Evolutionary conservation across 2,113 vertebrate genomes (phyloP).

Genomic region (Apus apus): DNA sequence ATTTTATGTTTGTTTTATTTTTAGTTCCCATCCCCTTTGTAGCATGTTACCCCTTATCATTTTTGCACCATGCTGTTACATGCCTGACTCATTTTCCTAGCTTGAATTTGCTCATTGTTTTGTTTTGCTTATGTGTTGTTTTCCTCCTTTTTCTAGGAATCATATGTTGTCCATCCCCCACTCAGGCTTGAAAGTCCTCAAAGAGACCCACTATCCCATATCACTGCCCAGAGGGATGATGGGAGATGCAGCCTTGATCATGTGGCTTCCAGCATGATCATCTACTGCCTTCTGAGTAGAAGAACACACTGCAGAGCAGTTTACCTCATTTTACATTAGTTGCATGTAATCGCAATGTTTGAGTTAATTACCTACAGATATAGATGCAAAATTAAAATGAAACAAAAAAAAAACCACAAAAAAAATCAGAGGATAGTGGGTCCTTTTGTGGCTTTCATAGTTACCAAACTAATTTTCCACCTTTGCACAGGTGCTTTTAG

Average conservation of each 20-base stretch:
- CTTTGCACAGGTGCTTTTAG: conserved; percentile 79
- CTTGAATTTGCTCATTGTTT: conserved; percentile 90
- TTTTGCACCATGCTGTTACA: conserved; percentile 80
- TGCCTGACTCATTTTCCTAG: conserved; percentile 80
- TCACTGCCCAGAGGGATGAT: conserved; percentile 94
- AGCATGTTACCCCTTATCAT: conserved; percentile 75
- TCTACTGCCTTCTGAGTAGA: conserved; percentile 92
- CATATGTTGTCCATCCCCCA: conserved; percentile 99
- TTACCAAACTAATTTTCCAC: conserved; percentile 78
- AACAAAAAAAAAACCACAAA: background rate
- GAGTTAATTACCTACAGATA: conserved; percentile 75
- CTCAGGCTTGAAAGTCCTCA: conserved; percentile 99
- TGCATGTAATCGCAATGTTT: conserved; percentile 82
- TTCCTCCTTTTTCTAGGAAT: conserved; percentile 99
- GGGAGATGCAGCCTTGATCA: conserved; percentile 95
- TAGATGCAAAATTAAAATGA: conserved; percentile 75
- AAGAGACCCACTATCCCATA: conserved; percentile 99
- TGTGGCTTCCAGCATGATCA: conserved; percentile 92
- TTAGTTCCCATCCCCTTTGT: conserved; percentile 72
- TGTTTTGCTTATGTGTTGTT: conserved; percentile 99
- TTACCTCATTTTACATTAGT: conserved; percentile 90
- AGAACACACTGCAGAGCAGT: conserved; percentile 91
- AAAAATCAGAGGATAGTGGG: conserved; percentile 94
- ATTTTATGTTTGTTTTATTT: conserved; percentile 60
- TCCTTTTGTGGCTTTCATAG: conserved; percentile 99